Percentiles rank a stretch among this genome's conserved stretches.
phyloP scores from a whole-genome alignment of 2,113 vertebrate species.

The Cervus canadensis region DNA sequence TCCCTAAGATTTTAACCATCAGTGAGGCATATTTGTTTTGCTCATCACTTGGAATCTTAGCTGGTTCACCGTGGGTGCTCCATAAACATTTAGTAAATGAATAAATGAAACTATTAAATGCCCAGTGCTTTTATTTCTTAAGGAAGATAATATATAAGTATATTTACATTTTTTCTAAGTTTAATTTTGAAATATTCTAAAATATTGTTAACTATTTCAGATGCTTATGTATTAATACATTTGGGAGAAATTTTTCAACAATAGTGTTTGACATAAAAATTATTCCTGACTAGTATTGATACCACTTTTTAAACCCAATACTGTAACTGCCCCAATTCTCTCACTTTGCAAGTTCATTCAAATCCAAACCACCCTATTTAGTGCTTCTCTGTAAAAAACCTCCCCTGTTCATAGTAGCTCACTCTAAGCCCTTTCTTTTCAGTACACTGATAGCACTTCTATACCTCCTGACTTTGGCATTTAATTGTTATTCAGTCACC shows the following conservation, averaged over 20 bases:
- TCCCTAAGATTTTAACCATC: not conserved
- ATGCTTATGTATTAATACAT: not conserved
- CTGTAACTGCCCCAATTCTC: not conserved
- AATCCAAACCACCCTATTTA: not conserved
- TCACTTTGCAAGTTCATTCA: not conserved
- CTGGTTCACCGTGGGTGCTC: not conserved
- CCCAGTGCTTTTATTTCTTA: not conserved
- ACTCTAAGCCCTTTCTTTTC: not conserved
- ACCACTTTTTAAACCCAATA: not conserved
- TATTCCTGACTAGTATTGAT: not conserved
- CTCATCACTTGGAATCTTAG: not conserved
- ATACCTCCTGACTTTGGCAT: not conserved
- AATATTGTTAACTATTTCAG: not conserved
- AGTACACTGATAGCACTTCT: not conserved
- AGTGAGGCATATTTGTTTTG: not conserved
- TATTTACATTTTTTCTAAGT: not conserved
- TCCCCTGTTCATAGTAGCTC: not conserved
- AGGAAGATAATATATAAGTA: not conserved
- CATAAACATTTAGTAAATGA: not conserved
- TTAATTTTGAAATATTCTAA: not conserved
- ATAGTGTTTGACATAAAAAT: not conserved
- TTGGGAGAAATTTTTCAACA: not conserved
- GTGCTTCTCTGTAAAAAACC: not conserved
- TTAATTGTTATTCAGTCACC: not conserved
- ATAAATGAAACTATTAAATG: not conserved